Base-by-base conservation (phyloP, 2,113 vertebrate species). In the Eretmochelys imbricata region DNA sequence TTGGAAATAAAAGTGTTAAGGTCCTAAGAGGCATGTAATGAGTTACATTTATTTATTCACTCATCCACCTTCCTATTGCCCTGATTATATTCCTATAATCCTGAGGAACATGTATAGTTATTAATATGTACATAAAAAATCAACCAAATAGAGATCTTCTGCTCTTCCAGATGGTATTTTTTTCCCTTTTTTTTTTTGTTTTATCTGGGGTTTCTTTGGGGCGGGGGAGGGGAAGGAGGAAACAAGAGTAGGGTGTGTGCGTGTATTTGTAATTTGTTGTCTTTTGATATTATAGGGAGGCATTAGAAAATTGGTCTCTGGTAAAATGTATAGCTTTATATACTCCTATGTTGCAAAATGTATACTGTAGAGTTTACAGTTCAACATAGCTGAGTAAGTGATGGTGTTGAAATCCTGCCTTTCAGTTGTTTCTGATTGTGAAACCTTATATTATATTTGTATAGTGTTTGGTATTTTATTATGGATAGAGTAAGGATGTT, bases 161-260 rank as follows among this genome's bases (percentile, higher is more conserved):
- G 16, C 13, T 4, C 5, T 2, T 72, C 9, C 2, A 20, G 29
- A 0, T 7, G 10, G 31, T 0, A 0, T 16, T 59, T 42, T 25
- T 25, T 5, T 5, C 5, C 6, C 24, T 6, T n/a, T n/a, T n/a
- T n/a, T n/a, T n/a, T n/a, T n/a, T n/a, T 25, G 10, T 51, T 80
- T 69, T 69, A n/a, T 69, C 62, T 9, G 10, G 42, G 42, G 42
- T 42, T 42, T 42, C 42, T 42, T 42, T 42, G 42, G 42, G 42
- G 42, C 42, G 5, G 3, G 35, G 85, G 25, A 3, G n/a, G 72
- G 51, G 50, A 29, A 14, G 42, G 27, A 55, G 22, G 57, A 8
- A 65, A 20, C 76, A 86, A 50, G 42, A 42, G 12, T 25, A 85
- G 7, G 50, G 53, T 53, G 16, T 53, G 6, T 53, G 65, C n/a